Evolutionary conservation across 2,797 vertebrate species (phyloP).

Genomic region (Rhabdomys pumilio): DNA sequence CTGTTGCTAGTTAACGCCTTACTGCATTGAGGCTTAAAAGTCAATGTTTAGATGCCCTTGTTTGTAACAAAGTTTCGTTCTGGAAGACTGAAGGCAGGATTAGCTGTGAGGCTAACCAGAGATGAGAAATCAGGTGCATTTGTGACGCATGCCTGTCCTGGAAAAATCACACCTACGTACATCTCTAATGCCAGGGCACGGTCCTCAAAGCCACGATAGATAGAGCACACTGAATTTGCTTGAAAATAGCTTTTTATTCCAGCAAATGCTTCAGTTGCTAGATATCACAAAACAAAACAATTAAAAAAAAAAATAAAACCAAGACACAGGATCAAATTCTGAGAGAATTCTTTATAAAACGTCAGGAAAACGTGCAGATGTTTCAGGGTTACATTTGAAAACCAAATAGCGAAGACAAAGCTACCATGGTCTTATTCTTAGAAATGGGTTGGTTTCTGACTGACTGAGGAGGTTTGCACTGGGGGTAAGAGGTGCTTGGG

Average conservation of each 20-base stretch:
- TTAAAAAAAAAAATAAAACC: background rate
- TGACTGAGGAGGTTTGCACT: background rate
- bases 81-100: slow-evolving; percentile 4
- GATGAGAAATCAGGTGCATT: background rate
- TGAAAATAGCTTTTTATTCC: slow-evolving; percentile 39
- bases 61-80: background rate
- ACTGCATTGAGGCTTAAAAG: background rate
- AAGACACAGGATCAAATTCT: background rate
- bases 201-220: background rate
- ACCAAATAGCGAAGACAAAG: background rate
- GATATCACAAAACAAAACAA: background rate
- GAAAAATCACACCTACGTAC: background rate
- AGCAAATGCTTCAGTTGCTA: background rate
- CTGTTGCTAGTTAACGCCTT: background rate
- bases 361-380: background rate
- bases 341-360: slow-evolving; percentile 39
- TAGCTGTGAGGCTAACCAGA: background rate
- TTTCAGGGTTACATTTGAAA: slow-evolving; percentile 7
- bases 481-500: background rate
- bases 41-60: background rate
- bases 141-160: background rate
- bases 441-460: background rate
- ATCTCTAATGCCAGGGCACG: background rate
- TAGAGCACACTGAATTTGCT: background rate
- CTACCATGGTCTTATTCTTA: background rate